phyloP scores from a whole-genome alignment of 2,888 invertebrate genomes.

The Scaptomyza cyrtandrae region DNA sequence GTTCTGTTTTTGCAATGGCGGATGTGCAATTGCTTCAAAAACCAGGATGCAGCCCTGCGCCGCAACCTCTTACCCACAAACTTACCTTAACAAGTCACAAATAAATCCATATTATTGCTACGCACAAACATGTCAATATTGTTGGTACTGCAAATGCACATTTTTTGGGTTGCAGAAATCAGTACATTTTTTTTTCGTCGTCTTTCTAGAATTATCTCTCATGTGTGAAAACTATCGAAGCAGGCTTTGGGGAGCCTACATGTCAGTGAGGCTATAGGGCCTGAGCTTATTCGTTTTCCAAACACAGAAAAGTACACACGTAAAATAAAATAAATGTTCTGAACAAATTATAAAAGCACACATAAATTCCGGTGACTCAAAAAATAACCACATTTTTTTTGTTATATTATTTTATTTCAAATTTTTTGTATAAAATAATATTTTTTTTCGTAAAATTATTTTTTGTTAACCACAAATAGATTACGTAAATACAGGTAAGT shows the following conservation, averaged over 20 bases:
- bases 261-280: rapidly evolving
- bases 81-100: not conserved
- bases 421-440: not conserved
- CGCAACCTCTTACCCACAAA: not conserved
- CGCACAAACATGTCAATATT: not conserved
- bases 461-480: slow-evolving; percentile 1
- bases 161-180: not conserved
- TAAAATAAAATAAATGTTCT: slow-evolving; percentile 12
- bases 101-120: not conserved
- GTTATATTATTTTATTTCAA: not conserved
- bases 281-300: slow-evolving; percentile 39
- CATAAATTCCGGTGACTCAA: slow-evolving; percentile 21
- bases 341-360: slow-evolving; percentile 9
- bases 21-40: slow-evolving; percentile 57
- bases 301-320: slow-evolving; percentile 25
- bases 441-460: not conserved
- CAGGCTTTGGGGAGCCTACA: not conserved
- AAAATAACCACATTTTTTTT: not conserved
- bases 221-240: not conserved
- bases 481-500: slow-evolving; percentile 18
- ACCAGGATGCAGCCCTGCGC: slow-evolving; percentile 2
- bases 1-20: slow-evolving; percentile 33
- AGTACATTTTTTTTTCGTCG: not conserved
- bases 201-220: not conserved
- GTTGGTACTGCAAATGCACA: not conserved